Conservation (phyloP, 2,113 vertebrate genomes). For the Apodemus speciosus region DNA sequence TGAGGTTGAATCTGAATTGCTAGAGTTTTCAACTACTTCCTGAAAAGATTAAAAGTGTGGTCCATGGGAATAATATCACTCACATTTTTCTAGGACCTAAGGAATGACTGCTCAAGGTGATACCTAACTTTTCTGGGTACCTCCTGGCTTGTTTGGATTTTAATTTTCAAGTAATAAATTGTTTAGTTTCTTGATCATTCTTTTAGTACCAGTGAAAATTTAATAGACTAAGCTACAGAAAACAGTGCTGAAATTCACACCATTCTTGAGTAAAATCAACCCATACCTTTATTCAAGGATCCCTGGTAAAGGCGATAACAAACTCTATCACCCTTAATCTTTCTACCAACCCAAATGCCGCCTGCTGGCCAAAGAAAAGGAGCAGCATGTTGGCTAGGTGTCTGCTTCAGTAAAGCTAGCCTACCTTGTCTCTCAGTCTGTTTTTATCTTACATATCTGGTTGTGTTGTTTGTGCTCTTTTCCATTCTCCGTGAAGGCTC, state of each 20-base stretch:
- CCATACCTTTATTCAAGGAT: background rate
- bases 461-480: background rate
- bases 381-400: background rate
- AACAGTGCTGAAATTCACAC: background rate
- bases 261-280: background rate
- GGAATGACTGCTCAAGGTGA: background rate
- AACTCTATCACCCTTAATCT: accelerated
- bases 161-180: background rate
- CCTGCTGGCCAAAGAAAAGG: accelerated
- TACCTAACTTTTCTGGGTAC: background rate
- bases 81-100: background rate
- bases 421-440: background rate
- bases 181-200: background rate
- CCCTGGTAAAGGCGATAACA: background rate
- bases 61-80: background rate
- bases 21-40: background rate
- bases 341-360: background rate
- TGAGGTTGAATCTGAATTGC: background rate
- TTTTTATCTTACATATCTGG: background rate
- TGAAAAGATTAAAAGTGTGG: background rate
- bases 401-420: accelerated
- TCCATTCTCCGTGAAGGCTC: background rate
- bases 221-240: conserved; percentile 7
- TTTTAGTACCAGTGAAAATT: background rate
- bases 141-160: background rate